A percentile compares a stretch with the other conserved stretches of the same genome.
phyloP scores from a whole-genome alignment of 1,140 invertebrate genomes.

The Drosophila equinoxialis region DNA sequence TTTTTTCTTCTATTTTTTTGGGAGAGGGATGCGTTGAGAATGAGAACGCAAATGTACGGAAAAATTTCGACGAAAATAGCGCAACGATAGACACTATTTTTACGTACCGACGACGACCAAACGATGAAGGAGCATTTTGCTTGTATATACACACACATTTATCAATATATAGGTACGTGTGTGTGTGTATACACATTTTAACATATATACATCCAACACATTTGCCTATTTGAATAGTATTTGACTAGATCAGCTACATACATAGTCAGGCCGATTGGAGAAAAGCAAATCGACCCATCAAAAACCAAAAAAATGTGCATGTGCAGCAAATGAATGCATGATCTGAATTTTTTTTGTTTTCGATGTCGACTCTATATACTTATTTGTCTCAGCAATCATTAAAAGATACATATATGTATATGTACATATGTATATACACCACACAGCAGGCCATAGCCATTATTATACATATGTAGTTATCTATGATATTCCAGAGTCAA shows the following conservation, averaged over 20 bases:
- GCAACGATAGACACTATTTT: constrained; percentile 75
- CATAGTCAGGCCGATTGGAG: background rate
- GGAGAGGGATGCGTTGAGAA: constrained; percentile 48
- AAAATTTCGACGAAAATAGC: constrained; percentile 76
- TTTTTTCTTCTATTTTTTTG: constrained; percentile 39
- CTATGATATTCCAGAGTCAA: constrained; percentile 1
- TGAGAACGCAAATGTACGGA: constrained; percentile 75
- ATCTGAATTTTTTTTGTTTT: background rate
- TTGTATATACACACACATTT: constrained; percentile 18
- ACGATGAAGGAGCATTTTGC: constrained; percentile 62
- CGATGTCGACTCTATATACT: background rate
- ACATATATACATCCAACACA: background rate
- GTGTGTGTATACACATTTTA: constrained; percentile 1
- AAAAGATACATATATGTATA: background rate
- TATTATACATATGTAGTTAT: background rate
- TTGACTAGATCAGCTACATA: constrained; percentile 17
- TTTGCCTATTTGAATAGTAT: constrained; percentile 27
- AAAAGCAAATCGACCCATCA: background rate
- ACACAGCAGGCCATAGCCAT: background rate
- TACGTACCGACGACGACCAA: constrained; percentile 50
- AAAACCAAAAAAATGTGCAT: constrained; percentile 5
- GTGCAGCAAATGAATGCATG: background rate
- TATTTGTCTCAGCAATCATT: background rate
- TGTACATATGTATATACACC: no score
- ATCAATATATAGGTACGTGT: constrained; percentile 21